Base-by-base conservation (phyloP, 2,113 vertebrate species). In the Athene cunicularia region DNA sequence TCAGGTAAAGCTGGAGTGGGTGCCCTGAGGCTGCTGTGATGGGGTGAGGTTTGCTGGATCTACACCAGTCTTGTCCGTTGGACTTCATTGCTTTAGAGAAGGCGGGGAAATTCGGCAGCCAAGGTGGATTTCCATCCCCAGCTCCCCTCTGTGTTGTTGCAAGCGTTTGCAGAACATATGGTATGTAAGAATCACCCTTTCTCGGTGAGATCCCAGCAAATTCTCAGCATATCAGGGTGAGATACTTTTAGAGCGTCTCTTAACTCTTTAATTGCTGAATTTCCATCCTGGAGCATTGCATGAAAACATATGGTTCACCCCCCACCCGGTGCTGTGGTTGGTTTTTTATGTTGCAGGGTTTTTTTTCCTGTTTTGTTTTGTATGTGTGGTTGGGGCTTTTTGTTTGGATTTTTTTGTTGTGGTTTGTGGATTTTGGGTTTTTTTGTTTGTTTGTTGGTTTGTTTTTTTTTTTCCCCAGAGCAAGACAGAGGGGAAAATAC, bases 211-310 rank as follows among this genome's bases (percentile, higher is more conserved):
- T 94, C 96, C 95, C 95, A 20, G 95, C 94, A 87, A 18, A 24
- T n/a, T 97, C 93, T 32, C 96, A 3, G 88, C 90, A 56, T 94
- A 95, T 95, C 97, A 66, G 94, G 96, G 93, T 96, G 95, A 96
- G 92, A 95, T 83, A 60, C 90, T 79, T 93, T 94, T 73, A 72
- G 93, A 95, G 87, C 15, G 0, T 93, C 87, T 71, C 88, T 97
- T 95, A 97, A 97, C 97, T 97, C 95, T 91, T 95, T 62, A 43
- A 2, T 71, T 2, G 1, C 96, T 19, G 74, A 6, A 39, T 96
- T 91, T 84, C 73, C 37, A 58, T 95, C 72, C 37, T 0, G 6
- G 79, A 93, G 93, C 79, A 14, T 62, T 9, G 26, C 72, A 4
- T 12, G 77, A 56, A 77, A 13, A 16, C 94, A 84, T 82, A 90